These are phyloP conservation scores for Philaethria dido DNA, from an alignment of 2,888 invertebrate genomes.

Conservation along the genomic window DNA sequence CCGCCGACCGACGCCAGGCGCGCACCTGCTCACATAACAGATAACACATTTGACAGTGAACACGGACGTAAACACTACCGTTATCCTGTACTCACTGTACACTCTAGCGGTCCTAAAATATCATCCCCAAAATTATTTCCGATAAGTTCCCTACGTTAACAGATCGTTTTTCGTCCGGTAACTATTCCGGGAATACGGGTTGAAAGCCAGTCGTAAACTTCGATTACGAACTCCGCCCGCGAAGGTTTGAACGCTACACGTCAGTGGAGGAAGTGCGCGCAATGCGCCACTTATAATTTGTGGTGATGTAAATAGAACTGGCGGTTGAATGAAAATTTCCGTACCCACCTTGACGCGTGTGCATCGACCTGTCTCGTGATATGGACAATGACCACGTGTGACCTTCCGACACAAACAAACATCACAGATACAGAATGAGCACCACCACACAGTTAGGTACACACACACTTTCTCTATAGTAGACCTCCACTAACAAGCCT, in stretches of 20 bases:
- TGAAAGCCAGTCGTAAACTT: conserved; percentile 48
- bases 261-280: conserved; percentile 74
- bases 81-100: conserved; percentile 45
- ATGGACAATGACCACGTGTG: conserved; percentile 66
- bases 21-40: conserved; percentile 78
- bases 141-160: conserved; percentile 47
- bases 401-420: conserved; percentile 72
- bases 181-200: conserved; percentile 63
- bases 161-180: conserved; percentile 57
- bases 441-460: conserved; percentile 63
- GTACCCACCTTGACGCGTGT: conserved; percentile 74
- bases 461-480: conserved; percentile 44
- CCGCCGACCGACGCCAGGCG: conserved; percentile 57
- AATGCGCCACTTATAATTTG: conserved; percentile 70
- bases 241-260: conserved; percentile 66
- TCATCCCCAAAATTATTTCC: conserved; percentile 21
- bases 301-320: conserved; percentile 78
- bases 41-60: conserved; percentile 78
- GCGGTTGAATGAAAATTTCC: conserved; percentile 78
- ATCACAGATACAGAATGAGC: conserved; percentile 60
- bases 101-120: conserved; percentile 33
- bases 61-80: conserved; percentile 72
- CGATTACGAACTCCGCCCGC: conserved; percentile 53
- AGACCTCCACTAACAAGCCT: conserved; percentile 35
- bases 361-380: conserved; percentile 76